Evolutionary conservation across 92 coral and sea anemone genomes (phyloP).

Genomic region (Epizoanthus illoricatus): DNA sequence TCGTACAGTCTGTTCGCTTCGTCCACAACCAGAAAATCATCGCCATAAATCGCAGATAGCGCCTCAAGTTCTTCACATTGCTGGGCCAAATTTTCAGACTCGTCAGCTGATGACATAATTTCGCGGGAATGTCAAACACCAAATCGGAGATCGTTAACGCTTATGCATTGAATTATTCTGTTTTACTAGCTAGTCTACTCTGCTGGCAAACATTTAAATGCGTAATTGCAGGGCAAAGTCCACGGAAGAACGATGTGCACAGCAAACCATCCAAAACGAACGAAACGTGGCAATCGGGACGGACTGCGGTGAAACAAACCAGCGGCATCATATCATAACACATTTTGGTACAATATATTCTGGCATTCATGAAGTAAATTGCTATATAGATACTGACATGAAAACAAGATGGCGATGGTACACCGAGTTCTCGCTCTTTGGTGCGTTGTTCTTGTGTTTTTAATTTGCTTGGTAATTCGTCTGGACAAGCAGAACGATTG

Average conservation of each 20-base stretch:
- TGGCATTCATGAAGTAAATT: not conserved
- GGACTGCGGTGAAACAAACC: not conserved
- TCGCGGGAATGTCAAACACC: slow-evolving; percentile 14
- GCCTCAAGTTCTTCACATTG: slow-evolving; percentile 93
- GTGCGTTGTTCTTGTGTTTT: slow-evolving; percentile 81
- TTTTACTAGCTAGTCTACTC: not conserved
- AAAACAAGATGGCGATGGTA: slow-evolving; percentile 63
- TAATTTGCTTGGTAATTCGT: slow-evolving; percentile 82
- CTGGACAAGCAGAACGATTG: slow-evolving; percentile 81
- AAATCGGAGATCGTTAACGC: not conserved
- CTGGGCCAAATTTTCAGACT: slow-evolving; percentile 47
- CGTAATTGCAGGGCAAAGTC: not conserved
- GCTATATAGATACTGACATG: too few species aligned
- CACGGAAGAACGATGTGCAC: not conserved
- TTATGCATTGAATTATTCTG: not conserved
- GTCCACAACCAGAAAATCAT: slow-evolving; percentile 81
- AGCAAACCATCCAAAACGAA: slow-evolving; percentile 3
- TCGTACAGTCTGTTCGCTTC: slow-evolving; percentile 72
- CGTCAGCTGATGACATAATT: slow-evolving; percentile 4
- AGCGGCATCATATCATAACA: slow-evolving; percentile 31
- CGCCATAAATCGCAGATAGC: slow-evolving; percentile 82
- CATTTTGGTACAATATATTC: not conserved
- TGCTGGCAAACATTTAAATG: not conserved
- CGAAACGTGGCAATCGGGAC: slow-evolving; percentile 9
- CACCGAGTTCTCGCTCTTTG: slow-evolving; percentile 78